Base-by-base conservation (phyloP, 2,113 vertebrate species). In the Scolopax mira region DNA sequence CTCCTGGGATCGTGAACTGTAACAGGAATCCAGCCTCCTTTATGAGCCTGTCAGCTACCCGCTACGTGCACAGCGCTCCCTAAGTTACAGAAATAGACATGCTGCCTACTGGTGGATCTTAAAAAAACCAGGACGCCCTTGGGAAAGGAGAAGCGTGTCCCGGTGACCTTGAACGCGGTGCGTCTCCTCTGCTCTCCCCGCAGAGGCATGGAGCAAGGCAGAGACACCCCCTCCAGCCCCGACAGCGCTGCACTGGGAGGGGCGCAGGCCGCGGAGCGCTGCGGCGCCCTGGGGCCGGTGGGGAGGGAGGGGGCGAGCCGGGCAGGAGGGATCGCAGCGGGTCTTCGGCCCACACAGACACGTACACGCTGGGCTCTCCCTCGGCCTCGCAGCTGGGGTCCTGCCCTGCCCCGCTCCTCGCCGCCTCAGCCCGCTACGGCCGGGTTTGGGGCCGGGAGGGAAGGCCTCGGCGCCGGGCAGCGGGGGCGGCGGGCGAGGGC, bases 401-500 rank as follows among this genome's bases (percentile, higher is more conserved):
- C 58, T 13, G 54, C 8, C 25, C 5, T 16, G 1, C 30, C 18
- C 33, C 23, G 33, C 4, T 60, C 22, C 16, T 52, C n/a, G 41
- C 65, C 16, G 51, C 30, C 19, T 35, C 61, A 6, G 31, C 18
- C 48, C 58, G 15, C 66, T 24, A 33, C 66, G 21, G 10, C 11
- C 39, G 18, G 41, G 10, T 6, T 2, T 25, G 15, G 10, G 7
- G 24, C 9, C 3, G 44, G 44, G 18, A 7, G 4, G 58, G 7
- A 4, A 30, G 30, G 39, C 7, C 78, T 5, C 27, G 8, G 21
- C 0, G 17, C 8, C 12, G 4, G 10, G 11, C 58, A 3, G 14
- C 14, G 0, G 15, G 0, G 30, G 2, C 8, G 8, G 3, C 10
- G 4, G 12, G 1, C 7, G 3, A 6, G 4, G 4, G 13, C 6